These are phyloP conservation scores for Oreortyx pictus DNA, from an alignment of 2,797 vertebrate species.

Conservation along the genomic window DNA sequence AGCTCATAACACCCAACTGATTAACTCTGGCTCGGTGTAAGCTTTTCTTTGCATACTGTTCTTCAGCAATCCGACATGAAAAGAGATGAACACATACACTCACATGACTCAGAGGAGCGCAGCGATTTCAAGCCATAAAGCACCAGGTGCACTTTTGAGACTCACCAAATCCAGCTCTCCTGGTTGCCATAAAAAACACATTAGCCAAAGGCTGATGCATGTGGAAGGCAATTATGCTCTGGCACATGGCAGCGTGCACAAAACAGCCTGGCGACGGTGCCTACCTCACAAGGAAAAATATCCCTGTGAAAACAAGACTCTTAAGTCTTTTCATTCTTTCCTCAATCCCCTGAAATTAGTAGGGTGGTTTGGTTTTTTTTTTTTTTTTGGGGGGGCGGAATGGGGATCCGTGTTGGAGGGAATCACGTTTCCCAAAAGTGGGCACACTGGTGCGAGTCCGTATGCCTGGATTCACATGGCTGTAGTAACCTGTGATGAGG, in stretches of 20 bases:
- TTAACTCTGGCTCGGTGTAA: slow-evolving; percentile 6
- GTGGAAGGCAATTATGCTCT: slow-evolving; percentile 60
- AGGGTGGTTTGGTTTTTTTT: no score
- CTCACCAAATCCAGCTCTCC: slow-evolving; percentile 50
- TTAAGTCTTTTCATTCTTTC: slow-evolving; percentile 52
- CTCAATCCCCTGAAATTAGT: slow-evolving; percentile 50
- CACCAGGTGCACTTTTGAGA: slow-evolving; percentile 60
- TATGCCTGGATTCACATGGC: background rate
- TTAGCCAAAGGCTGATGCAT: slow-evolving; percentile 61
- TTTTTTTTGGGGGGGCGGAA: no score
- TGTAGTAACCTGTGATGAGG: background rate
- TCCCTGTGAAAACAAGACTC: slow-evolving; percentile 58
- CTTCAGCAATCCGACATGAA: background rate
- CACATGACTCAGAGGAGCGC: slow-evolving; percentile 7
- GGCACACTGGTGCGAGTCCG: background rate
- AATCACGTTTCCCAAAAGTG: slow-evolving; percentile 46
- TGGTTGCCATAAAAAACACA: slow-evolving; percentile 73
- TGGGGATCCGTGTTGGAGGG: background rate
- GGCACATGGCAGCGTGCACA: slow-evolving; percentile 30
- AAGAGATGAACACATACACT: slow-evolving; percentile 4
- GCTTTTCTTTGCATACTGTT: background rate
- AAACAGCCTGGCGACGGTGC: slow-evolving; percentile 55
- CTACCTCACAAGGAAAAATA: slow-evolving; percentile 66
- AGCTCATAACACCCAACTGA: background rate
- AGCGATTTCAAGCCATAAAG: slow-evolving; percentile 56